phyloP scores from a whole-genome alignment of 2,113 vertebrate genomes.

The Galeopterus variegatus region DNA sequence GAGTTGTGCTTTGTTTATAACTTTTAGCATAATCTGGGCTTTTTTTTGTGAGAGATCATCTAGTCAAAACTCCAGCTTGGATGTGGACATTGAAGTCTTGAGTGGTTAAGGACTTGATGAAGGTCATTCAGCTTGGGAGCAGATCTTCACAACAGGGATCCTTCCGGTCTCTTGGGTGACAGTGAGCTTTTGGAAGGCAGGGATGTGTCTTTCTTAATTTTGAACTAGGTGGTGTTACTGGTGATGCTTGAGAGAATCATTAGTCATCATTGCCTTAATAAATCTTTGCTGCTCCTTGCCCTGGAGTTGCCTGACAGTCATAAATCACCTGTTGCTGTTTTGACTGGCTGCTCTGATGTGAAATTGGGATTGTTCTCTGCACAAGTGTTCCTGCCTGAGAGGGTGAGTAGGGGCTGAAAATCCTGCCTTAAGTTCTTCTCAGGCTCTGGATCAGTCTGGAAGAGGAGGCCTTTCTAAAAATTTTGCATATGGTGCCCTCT shows the following conservation, averaged over 20 bases:
- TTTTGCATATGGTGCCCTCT: no score
- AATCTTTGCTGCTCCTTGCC: background rate
- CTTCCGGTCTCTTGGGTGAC: background rate
- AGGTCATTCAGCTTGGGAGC: background rate
- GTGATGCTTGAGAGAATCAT: slow-evolving; percentile 36
- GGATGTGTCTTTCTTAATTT: background rate
- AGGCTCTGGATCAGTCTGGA: background rate
- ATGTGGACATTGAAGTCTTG: background rate
- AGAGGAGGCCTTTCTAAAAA: background rate
- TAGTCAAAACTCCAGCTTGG: background rate
- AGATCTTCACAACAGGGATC: background rate
- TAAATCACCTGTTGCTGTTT: slow-evolving; percentile 6
- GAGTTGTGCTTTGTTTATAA: background rate
- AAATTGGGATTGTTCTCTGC: background rate
- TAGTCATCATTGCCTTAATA: slow-evolving; percentile 20
- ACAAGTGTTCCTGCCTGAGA: background rate
- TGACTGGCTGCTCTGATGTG: background rate
- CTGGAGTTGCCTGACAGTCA: background rate
- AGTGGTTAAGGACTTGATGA: background rate
- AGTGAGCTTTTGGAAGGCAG: slow-evolving; percentile 11
- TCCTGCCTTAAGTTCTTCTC: background rate
- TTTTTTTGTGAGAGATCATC: background rate
- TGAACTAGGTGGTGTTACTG: slow-evolving; percentile 13
- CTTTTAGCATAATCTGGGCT: background rate
- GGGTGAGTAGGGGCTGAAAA: background rate